Conservation (phyloP, 2,113 vertebrate species). For the Burhinus oedicnemus region DNA sequence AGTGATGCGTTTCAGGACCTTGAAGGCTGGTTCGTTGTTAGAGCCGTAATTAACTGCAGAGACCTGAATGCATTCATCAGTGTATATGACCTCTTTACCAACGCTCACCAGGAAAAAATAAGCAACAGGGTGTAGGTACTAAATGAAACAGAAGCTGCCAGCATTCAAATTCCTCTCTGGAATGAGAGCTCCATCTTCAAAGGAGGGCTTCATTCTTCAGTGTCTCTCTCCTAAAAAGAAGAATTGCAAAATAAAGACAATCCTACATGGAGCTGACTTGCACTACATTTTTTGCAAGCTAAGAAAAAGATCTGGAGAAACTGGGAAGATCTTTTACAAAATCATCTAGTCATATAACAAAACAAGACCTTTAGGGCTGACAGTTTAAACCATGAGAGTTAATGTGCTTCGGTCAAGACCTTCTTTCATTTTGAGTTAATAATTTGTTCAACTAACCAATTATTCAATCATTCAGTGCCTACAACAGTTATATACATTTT, state of each 20-base stretch:
- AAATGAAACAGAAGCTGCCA: slow-evolving; percentile 5
- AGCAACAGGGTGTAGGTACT: neutral
- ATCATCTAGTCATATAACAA: neutral
- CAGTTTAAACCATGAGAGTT: neutral
- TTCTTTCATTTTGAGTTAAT: neutral
- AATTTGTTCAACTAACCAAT: neutral
- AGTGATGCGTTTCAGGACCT: neutral
- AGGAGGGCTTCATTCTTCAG: neutral
- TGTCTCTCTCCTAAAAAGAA: neutral
- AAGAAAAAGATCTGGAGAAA: neutral
- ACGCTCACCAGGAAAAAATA: neutral
- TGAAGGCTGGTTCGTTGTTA: neutral
- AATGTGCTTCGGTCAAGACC: neutral
- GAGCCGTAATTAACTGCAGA: neutral
- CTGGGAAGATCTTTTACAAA: neutral
- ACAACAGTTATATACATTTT: neutral
- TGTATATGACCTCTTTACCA: neutral
- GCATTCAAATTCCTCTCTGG: neutral
- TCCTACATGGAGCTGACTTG: neutral
- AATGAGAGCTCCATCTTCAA: neutral
- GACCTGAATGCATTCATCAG: neutral
- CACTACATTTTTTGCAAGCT: neutral
- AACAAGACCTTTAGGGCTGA: neutral
- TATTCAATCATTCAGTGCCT: neutral
- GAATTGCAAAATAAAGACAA: neutral